A percentile compares a stretch with the other conserved stretches of the same genome.
Conservation (phyloP, 2,888 invertebrate species). For the Tipula lateralis region DNA sequence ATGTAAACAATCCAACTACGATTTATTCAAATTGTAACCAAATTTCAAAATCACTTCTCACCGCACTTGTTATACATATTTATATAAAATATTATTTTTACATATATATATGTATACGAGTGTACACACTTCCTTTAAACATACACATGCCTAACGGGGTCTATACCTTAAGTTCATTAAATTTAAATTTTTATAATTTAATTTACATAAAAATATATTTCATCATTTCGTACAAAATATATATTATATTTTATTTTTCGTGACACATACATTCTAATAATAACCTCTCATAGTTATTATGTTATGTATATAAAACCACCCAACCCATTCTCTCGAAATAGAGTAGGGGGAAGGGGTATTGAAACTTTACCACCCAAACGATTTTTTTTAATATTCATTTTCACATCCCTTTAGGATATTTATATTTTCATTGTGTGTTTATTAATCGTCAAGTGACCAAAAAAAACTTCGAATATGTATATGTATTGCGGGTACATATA, state of each 20-base stretch:
- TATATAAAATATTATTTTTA: background rate
- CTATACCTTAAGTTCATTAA: background rate
- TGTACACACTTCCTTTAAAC: too few species aligned
- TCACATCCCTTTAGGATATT: background rate
- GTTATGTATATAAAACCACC: background rate
- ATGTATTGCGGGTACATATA: background rate
- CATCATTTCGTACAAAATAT: background rate
- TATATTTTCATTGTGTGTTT: slow-evolving; percentile 11
- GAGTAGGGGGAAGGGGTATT: too few species aligned
- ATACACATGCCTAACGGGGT: background rate
- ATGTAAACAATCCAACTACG: background rate
- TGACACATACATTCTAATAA: slow-evolving; percentile 19
- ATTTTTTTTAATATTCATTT: background rate
- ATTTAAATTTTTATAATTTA: background rate
- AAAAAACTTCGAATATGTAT: background rate
- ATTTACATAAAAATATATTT: slow-evolving; percentile 24
- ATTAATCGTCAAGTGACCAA: slow-evolving; percentile 19
- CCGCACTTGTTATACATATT: background rate
- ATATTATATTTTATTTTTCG: background rate
- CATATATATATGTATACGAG: too few species aligned
- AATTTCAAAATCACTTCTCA: background rate
- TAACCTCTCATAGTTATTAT: background rate
- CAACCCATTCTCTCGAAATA: background rate
- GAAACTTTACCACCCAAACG: background rate
- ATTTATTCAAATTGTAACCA: background rate